Base-by-base conservation (phyloP, 2,888 invertebrate genomes). In the Caenorhabditis panamensis region DNA sequence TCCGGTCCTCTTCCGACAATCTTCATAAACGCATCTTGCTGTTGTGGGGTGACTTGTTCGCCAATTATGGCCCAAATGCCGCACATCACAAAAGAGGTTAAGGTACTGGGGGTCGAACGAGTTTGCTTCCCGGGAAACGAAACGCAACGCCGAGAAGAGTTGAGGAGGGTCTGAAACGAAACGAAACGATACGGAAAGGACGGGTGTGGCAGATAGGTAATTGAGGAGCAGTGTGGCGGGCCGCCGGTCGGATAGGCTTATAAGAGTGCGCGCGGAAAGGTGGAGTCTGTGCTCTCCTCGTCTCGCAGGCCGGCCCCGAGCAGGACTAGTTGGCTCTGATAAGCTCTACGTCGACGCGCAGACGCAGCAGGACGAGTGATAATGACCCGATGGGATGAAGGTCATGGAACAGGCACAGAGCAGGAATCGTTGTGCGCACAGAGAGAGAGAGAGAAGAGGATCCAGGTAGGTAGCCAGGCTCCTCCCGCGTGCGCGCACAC, bases 61-160 rank as follows among this genome's bases (percentile, higher is more conserved):
- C 89, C 90, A 49, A 89, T 73, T 24, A 90, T 83, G 53, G 87
- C 89, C 90, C 90, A 90, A 78, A 90, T 90, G 61, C 90, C 90
- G 84, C 90, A 90, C 90, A 90, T 90, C 61, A 78, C 67, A 78
- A 31, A 31, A 31, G 24, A 63, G 24, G 36, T 5, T 16, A 31
- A 47, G 26, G 20, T 53, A 31, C 5, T 31, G 36, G 41, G n/a
- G 18, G 61, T 28, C 18, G 37, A 61, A 31, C 31, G 31, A 31
- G 24, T 13, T n/a, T 59, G 31, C 31, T 9, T 31, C 51, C 26
- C 47, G 67, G 63, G n/a, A 1, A 24, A 31, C 26, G 41, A 49
- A 36, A 36, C 36, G 36, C 5, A 11, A 11, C 11, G 36, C 71
- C 61, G 62, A 63, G 36, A 69, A 71, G 16, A 44, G 24, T 28